Conservation (phyloP, 1,140 invertebrate species). For the Centruroides vittatus region DNA sequence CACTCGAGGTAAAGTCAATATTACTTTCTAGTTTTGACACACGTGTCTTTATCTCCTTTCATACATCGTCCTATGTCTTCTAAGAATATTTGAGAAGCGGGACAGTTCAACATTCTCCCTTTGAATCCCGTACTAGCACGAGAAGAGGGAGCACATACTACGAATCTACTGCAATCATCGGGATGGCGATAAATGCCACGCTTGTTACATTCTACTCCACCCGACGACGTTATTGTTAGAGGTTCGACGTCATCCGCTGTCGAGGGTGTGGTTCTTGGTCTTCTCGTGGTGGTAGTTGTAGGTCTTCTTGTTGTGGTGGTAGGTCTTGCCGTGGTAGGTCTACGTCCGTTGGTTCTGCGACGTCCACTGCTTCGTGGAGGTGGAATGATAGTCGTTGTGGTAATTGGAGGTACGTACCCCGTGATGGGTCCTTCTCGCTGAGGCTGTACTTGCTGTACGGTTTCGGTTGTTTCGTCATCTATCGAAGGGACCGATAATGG, state of each 20-base stretch:
- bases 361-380: no score
- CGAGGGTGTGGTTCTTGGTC: not conserved
- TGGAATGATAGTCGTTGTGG: not conserved
- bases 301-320: constrained; percentile 5
- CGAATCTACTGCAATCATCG: constrained; percentile 21
- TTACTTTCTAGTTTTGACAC: not conserved
- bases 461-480: not conserved
- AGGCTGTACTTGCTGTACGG: not conserved
- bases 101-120: constrained; percentile 21
- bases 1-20: not conserved
- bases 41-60: constrained; percentile 10
- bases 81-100: constrained; percentile 18
- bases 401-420: not conserved
- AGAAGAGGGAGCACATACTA: constrained; percentile 21
- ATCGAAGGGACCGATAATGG: not conserved
- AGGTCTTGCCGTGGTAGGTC: constrained; percentile 14
- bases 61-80: constrained; percentile 11
- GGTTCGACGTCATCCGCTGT: constrained; percentile 2
- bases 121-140: constrained; percentile 8
- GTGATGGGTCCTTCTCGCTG: not conserved
- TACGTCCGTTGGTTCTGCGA: constrained; percentile 12
- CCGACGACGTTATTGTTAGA: constrained; percentile 5
- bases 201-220: constrained; percentile 17
- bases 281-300: not conserved
- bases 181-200: constrained; percentile 22